Conservation (phyloP, 37 sponge, comb jelly and placozoan genomes). For the Halisarca cf. caerulea region DNA sequence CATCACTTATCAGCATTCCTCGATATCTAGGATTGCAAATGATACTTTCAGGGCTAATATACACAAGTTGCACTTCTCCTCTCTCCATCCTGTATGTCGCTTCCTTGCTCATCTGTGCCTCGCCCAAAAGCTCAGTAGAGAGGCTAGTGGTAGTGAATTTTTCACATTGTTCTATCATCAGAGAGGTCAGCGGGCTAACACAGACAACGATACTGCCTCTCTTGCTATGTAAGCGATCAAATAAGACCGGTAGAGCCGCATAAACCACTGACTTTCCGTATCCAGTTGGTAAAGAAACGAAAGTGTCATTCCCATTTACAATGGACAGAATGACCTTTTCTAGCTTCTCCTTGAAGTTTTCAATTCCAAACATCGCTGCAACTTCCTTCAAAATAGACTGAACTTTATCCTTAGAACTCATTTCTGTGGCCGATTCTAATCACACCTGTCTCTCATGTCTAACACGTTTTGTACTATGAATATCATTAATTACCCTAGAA, state of each 20-base stretch:
- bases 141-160: slow-evolving; percentile 29
- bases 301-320: neutral
- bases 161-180: slow-evolving; percentile 50
- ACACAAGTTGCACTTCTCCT: slow-evolving; percentile 48
- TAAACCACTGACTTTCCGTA: slow-evolving; percentile 10
- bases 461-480: too few species aligned
- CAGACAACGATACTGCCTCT: slow-evolving; percentile 36
- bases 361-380: neutral
- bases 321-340: neutral
- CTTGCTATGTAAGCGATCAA: neutral
- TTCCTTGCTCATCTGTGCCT: slow-evolving; percentile 29
- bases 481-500: too few species aligned
- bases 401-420: too few species aligned
- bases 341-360: neutral
- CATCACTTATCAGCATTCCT: slow-evolving; percentile 37
- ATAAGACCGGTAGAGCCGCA: slow-evolving; percentile 25
- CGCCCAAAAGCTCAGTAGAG: slow-evolving; percentile 58
- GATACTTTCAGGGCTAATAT: slow-evolving; percentile 46
- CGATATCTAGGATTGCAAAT: slow-evolving; percentile 29
- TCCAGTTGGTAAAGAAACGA: neutral
- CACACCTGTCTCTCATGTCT: too few species aligned
- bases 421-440: too few species aligned
- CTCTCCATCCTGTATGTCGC: neutral
- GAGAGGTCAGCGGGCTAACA: slow-evolving; percentile 49
- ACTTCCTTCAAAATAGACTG: neutral